Conservation (phyloP, 2,888 invertebrate species). For the Gibbula magus region DNA sequence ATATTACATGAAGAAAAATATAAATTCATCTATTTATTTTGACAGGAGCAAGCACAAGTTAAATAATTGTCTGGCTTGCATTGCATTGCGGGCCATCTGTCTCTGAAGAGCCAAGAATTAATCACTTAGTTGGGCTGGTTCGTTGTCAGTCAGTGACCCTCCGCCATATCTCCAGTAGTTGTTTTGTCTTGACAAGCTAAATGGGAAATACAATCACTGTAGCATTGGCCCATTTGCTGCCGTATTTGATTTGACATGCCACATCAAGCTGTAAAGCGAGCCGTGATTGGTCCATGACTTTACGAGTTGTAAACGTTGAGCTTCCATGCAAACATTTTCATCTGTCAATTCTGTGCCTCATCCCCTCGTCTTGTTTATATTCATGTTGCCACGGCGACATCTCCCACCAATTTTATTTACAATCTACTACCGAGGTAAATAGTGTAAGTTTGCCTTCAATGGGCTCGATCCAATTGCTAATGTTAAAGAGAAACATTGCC, state of each 20-base stretch:
- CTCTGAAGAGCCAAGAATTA: no score
- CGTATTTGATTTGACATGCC: neutral
- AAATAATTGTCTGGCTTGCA: no score
- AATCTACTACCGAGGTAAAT: neutral
- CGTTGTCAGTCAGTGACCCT: no score
- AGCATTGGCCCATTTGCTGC: constrained; percentile 1
- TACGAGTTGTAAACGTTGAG: neutral
- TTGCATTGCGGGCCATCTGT: no score
- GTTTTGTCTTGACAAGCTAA: constrained; percentile 3
- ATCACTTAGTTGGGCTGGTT: no score
- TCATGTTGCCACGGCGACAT: constrained; percentile 1
- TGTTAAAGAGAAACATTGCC: neutral
- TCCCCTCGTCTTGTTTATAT: neutral
- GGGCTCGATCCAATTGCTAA: neutral
- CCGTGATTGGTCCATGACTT: neutral
- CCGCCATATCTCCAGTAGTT: no score
- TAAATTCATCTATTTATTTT: no score
- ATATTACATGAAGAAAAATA: no score
- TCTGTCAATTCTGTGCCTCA: neutral
- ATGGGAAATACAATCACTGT: neutral
- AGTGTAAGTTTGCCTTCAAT: neutral
- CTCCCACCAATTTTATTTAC: neutral
- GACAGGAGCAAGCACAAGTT: no score
- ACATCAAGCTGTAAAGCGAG: neutral
- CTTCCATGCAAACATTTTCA: neutral